Evolutionary conservation across 2,797 vertebrate genomes (phyloP).

Genomic region (Chiloscyllium punctatum): DNA sequence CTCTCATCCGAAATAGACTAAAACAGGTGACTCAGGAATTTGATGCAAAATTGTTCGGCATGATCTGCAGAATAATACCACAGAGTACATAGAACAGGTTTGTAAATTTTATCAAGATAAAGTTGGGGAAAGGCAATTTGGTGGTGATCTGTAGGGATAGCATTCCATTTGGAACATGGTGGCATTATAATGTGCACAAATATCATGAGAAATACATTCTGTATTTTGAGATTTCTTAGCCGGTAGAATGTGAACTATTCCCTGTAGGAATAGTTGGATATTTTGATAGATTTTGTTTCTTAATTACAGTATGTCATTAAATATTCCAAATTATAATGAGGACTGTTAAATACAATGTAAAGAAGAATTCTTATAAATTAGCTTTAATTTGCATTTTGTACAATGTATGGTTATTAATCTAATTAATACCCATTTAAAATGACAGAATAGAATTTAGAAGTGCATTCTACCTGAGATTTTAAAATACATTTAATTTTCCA

Average conservation of each 20-base stretch:
- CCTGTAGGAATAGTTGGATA: neutral
- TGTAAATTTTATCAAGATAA: neutral
- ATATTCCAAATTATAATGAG: conserved; percentile 2
- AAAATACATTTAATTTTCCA: neutral
- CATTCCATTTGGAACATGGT: neutral
- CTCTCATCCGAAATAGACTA: too few relatives aligned
- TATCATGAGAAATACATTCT: neutral
- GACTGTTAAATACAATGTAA: conserved; percentile 7
- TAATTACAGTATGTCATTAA: neutral
- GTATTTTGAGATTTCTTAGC: neutral
- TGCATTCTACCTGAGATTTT: neutral
- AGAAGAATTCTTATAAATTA: neutral
- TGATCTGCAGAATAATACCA: neutral
- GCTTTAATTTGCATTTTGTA: neutral
- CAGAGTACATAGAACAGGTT: neutral
- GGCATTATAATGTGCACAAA: neutral
- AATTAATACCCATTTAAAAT: conserved; percentile 26
- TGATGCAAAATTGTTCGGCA: too few relatives aligned
- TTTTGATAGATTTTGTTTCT: neutral
- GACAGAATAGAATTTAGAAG: conserved; percentile 12
- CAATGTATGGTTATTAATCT: neutral
- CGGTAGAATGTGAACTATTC: neutral
- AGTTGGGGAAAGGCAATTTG: too few relatives aligned
- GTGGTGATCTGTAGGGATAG: neutral
- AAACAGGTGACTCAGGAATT: too few relatives aligned